phyloP scores from a whole-genome alignment of 23 tunicate genomes.

The Ascidia mentula region DNA sequence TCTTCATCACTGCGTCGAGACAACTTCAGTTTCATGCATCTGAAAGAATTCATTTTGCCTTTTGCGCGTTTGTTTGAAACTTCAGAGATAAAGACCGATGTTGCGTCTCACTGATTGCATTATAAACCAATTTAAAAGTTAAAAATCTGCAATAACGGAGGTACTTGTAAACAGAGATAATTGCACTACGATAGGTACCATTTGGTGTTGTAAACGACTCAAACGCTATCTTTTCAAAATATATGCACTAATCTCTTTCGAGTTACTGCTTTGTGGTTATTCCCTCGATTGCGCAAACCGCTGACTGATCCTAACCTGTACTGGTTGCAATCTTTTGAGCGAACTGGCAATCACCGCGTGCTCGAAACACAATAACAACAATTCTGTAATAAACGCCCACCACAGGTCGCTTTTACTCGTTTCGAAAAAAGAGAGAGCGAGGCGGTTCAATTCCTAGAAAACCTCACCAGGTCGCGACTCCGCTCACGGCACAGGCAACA shows the following conservation, averaged over 20 bases:
- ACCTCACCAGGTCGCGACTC: not conserved
- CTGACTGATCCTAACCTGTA: not conserved
- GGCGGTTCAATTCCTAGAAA: not conserved
- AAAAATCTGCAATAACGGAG: no score
- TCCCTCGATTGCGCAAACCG: not conserved
- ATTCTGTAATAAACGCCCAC: not conserved
- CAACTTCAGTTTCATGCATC: conserved; percentile 14
- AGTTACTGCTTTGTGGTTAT: not conserved
- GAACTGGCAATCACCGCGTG: not conserved
- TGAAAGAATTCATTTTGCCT: conserved; percentile 17
- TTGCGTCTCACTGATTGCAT: no score
- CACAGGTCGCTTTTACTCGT: not conserved
- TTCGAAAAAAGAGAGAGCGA: not conserved
- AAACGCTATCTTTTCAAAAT: no score
- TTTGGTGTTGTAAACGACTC: no score
- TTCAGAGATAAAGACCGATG: not conserved
- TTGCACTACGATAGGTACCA: no score
- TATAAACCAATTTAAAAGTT: no score
- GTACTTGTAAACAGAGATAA: no score
- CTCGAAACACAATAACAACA: not conserved
- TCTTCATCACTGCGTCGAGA: not conserved
- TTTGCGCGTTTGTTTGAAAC: not conserved
- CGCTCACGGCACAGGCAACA: not conserved
- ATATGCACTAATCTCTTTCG: not conserved
- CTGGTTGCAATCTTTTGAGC: not conserved